Conservation (phyloP, 2,797 vertebrate species). For the Myripristis murdjan region DNA sequence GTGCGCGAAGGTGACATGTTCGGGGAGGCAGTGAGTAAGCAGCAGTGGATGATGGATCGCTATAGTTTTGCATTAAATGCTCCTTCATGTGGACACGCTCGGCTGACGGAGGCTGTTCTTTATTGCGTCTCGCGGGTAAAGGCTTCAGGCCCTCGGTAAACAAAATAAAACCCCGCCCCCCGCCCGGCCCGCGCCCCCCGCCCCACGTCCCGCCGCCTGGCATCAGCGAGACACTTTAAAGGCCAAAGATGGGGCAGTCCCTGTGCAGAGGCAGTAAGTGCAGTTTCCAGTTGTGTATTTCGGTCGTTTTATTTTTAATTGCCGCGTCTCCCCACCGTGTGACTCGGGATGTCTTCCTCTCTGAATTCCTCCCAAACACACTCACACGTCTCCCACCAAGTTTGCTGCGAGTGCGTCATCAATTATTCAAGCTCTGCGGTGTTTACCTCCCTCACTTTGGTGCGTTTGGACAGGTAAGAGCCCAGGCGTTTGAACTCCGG, state of each 20-base stretch:
- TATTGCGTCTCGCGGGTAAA: conserved; percentile 23
- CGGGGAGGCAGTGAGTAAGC: conserved; percentile 40
- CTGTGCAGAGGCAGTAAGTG: too few species aligned
- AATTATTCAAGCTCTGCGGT: too few species aligned
- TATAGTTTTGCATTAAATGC: conserved; percentile 67
- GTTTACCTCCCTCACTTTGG: too few species aligned
- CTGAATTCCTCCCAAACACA: too few species aligned
- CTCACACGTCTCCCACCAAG: too few species aligned
- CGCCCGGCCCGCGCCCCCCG: too few species aligned
- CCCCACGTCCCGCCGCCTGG: conserved; percentile 16
- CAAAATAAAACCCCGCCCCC: conserved; percentile 18
- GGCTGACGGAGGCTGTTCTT: conserved; percentile 54
- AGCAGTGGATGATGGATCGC: conserved; percentile 61
- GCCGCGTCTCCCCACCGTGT: too few species aligned
- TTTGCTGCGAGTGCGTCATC: too few species aligned
- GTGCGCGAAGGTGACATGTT: conserved; percentile 10
- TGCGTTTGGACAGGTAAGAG: too few species aligned
- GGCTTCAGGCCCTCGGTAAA: conserved; percentile 13
- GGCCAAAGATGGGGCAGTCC: too few species aligned
- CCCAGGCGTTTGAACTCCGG: too few species aligned
- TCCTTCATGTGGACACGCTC: conserved; percentile 56
- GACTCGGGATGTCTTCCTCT: too few species aligned
- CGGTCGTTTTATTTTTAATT: background rate
- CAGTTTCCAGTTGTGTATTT: background rate
- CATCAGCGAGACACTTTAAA: conserved; percentile 5